phyloP scores from a whole-genome alignment of 2,888 invertebrate species.

The Spisula solida region DNA sequence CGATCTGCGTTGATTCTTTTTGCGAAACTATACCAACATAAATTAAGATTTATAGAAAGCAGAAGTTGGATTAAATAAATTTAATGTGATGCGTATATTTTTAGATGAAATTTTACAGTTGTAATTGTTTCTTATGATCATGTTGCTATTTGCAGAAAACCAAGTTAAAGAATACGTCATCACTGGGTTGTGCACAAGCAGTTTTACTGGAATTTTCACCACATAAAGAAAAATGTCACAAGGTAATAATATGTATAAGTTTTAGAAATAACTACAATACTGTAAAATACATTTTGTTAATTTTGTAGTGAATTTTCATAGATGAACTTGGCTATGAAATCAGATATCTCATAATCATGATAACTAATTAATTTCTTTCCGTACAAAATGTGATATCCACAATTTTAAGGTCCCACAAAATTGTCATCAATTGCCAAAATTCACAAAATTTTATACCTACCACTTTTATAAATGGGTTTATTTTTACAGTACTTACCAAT shows the following conservation, averaged over 20 bases:
- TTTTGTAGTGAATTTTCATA: too few species aligned
- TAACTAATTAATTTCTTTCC: too few species aligned
- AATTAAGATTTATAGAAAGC: neutral
- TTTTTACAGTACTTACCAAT: too few species aligned
- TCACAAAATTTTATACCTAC: too few species aligned
- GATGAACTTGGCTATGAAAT: too few species aligned
- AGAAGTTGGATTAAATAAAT: neutral
- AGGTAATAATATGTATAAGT: neutral
- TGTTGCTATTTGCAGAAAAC: neutral
- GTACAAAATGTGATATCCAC: too few species aligned
- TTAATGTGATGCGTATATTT: neutral
- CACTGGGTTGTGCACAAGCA: neutral
- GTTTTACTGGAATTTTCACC: neutral
- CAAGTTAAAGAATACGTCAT: neutral
- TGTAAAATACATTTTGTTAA: neutral
- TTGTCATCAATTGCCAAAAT: too few species aligned
- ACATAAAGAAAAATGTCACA: conserved; percentile 4
- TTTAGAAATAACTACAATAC: neutral
- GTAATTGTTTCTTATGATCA: neutral
- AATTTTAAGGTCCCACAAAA: too few species aligned
- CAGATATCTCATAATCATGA: too few species aligned
- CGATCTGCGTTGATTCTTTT: neutral
- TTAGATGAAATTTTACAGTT: neutral
- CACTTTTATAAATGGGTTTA: too few species aligned
- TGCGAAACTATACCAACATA: neutral